Evolutionary conservation across 2,113 vertebrate species (phyloP), one percentile per base, ranked within the genome.

Genomic region (Ameiurus melas): DNA sequence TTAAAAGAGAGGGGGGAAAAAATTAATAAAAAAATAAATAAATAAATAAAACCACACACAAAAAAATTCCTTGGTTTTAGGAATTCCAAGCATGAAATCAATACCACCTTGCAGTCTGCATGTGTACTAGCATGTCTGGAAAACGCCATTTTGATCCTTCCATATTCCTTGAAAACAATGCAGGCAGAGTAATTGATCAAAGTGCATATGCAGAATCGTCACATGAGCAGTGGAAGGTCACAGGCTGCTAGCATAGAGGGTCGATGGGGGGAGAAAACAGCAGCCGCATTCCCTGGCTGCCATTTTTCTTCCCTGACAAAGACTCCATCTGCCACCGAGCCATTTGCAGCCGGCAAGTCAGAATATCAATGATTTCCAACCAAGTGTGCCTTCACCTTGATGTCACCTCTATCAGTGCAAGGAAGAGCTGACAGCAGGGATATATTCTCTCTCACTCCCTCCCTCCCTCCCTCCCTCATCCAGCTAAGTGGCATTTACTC

Each of bases 221-320:
- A 86, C 91, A 85, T 91, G 91, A 96, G 94, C 89, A 85, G 90
- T 91, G 93, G 95, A 98, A 97, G 97, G 96, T 98, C 97, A 97
- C 93, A 93, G 94, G 88, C 94, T 92, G 92, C 94, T 91, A 90
- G 95, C 94, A 90, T 94, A 62, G 94, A 73, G 93, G 94, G 91
- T 94, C 19, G 83, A 19, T 55, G 87, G 87, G 88, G 86, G 79
- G 73, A 89, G 89, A 94, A 95, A 96, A 94, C 94, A 94, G 94
- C 95, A 93, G 93, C 88, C 94, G 94, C 94, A 94, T 91, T 96
- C 95, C 95, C 92, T 93, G 95, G 94, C 95, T 97, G 96, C 97
- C 96, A 97, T 98, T 97, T 97, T 96, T 98, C 97, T 97, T 98
- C 93, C 94, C 95, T 97, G 97, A 98, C 97, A 98, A 97, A 97